Evolutionary conservation across 2,113 vertebrate species (phyloP), one percentile per base, ranked within the genome.

Genomic region (Brienomyrus longianalis): DNA sequence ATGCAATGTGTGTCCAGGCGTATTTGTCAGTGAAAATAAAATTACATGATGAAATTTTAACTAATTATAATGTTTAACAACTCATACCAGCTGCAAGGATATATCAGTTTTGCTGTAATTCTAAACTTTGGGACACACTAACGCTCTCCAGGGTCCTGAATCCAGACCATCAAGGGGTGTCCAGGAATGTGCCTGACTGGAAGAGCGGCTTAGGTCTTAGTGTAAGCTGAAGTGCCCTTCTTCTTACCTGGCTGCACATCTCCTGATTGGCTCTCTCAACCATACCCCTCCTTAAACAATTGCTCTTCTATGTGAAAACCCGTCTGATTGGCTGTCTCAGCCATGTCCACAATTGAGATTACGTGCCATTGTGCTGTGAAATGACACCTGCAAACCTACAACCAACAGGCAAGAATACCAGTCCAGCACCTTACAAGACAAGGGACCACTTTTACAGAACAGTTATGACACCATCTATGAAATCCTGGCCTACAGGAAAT

Each of bases 141-240:
- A 66, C 66, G 88, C 88, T 88, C 66, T 83, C 88, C 88, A 56
- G 39, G 88, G 74, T 89, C 74, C 74, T 89, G 88, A 89, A 56
- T 50, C 9, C 50, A 83, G 35, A 89, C 51, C 51, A 87, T 51
- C 19, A 35, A 45, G 11, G n/a, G 23, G 45, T 31, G 23, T 19
- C 88, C 66, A 43, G 13, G n/a, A 77, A 35, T 27, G 35, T 48
- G 39, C 27, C 43, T 88, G 45, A 31, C 88, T 70, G 59, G 10
- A 47, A 50, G 3, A 74, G 6, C 21, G 1, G 1, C 6, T 27
- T 47, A 84, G 43, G 83, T n/a, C 43, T 83, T 83, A 43, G 19
- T 35, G 35, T 43, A 39, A 19, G 8, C 10, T 5, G 3, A 35
- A 13, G 43, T 13, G 31, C 66, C 66, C 47, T 35, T 77, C 59